Base-by-base conservation (phyloP, 2,888 invertebrate species). In the Ditula angustiorana region DNA sequence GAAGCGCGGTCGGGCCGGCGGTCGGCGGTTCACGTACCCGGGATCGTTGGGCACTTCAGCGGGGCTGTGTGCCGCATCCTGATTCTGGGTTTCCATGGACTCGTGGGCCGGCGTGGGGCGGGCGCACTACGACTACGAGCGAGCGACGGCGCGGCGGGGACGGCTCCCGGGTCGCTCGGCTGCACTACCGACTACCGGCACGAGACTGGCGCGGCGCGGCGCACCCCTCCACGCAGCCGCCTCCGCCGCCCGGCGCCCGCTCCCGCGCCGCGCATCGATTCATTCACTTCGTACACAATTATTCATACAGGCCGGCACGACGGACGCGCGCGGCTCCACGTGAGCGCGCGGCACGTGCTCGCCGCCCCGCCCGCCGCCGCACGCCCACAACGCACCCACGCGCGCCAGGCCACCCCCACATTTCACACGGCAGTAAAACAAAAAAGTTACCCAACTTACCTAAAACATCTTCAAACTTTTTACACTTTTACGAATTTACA, bases 21-120 rank as follows among this genome's bases (percentile, higher is more conserved):
- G 63, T 24, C 58, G 74, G 59, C 59, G 64, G 66, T 66, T 67
- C 69, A 92, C 94, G 88, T 96, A 98, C 98, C 98, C 98, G 90
- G 98, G 98, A 94, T 98, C 98, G 94, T 98, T 98, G 92, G 97
- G 96, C 93, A 97, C 97, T 94, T 98, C 98, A 74, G 97, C 96
- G 85, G 97, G 96, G 87, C 97, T 96, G 87, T 95, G 95, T 87
- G 95, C 95, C 90, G 95, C 95, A 88, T 97, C 97, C 94, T 96
- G 96, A 85, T 89, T 95, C 87, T 96, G 96, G 90, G 95, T 94
- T 94, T 96, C 96, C 96, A 96, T 96, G 87, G 87, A 83, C 83
- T 85, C 79, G 76, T 84, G 82, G 83, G 87, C 87, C 88, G 78
- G 83, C 81, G 86, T 82, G 78, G 84, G 82, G 80, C 80, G 82